Base-by-base conservation (phyloP, 2,888 invertebrate species). In the Zootermopsis nevadensis region DNA sequence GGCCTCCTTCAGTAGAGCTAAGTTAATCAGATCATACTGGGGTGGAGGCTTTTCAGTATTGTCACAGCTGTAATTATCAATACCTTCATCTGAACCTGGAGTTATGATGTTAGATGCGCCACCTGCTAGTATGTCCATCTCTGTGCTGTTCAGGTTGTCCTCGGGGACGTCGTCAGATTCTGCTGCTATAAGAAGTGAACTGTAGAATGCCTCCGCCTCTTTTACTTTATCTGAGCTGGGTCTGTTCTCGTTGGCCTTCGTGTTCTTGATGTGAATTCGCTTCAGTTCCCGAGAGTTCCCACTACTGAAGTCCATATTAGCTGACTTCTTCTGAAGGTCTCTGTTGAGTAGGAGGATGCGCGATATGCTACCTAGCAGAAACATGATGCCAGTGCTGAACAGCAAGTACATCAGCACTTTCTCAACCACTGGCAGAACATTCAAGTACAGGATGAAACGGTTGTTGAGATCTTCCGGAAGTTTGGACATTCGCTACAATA, bases 371-470 rank as follows among this genome's bases (percentile, higher is more conserved):
- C 92, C 88, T 0, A 93, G 88, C 19, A 94, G 89, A 48, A 93
- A 89, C 0, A 91, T 86, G 0, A 91, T 90, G 0, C 93, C 91
- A 0, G 91, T 85, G 69, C 93, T 88, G 85, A 93, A 91, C 1
- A 89, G 87, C 0, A 91, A 79, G 87, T 93, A 94, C 89, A 92
- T 93, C 0, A 91, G 87, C 0, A 89, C 89, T 83, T 90, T 89
- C 88, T 94, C 93, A 0, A 93, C 90, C 0, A 92, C 86, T 0
- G 96, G 96, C 4, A 95, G 88, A 8, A 95, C 91, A 87, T 94
- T 94, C 7, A 96, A 89, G 88, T 96, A 96, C 22, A 96, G 88
- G 85, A 92, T 91, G 89, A 96, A 96, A 35, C 93, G 93, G 42
- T 91, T 90, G 83, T 91, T 91, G 86, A 96, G 88, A 0, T 89